Conservation (phyloP, 2,888 invertebrate genomes). For the Crioceris asparagi region DNA sequence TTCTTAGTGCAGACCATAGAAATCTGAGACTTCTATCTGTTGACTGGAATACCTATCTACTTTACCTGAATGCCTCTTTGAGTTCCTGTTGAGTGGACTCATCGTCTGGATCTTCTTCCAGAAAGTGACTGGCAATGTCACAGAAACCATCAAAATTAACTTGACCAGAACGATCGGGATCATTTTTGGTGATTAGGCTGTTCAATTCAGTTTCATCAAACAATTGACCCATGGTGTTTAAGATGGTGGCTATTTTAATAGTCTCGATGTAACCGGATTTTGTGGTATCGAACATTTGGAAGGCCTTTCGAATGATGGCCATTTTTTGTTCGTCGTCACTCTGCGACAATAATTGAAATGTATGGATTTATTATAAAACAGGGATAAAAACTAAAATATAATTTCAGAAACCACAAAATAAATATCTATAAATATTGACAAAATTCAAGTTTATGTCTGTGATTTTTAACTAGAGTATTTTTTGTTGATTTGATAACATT, state of each 20-base stretch:
- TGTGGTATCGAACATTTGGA: conserved; percentile 93
- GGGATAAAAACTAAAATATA: not conserved
- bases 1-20: no score
- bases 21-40: no score
- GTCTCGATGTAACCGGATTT: conserved; percentile 89
- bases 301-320: conserved; percentile 88
- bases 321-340: conserved; percentile 62
- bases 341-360: not conserved
- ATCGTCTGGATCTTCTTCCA: conserved; percentile 92
- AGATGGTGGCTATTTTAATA: conserved; percentile 79
- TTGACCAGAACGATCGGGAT: conserved; percentile 82
- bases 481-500: no score
- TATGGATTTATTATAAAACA: not conserved
- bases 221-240: conserved; percentile 90
- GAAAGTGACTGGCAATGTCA: conserved; percentile 83
- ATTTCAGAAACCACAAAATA: not conserved
- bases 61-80: conserved; percentile 87
- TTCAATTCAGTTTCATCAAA: conserved; percentile 88
- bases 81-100: conserved; percentile 94
- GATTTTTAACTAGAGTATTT: no score
- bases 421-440: no score
- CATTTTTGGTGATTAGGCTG: conserved; percentile 80
- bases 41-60: no score
- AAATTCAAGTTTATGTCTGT: no score
- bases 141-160: conserved; percentile 94